These are phyloP conservation scores for Cynocephalus volans DNA, from an alignment of 2,113 vertebrate genomes.

Conservation along the genomic window DNA sequence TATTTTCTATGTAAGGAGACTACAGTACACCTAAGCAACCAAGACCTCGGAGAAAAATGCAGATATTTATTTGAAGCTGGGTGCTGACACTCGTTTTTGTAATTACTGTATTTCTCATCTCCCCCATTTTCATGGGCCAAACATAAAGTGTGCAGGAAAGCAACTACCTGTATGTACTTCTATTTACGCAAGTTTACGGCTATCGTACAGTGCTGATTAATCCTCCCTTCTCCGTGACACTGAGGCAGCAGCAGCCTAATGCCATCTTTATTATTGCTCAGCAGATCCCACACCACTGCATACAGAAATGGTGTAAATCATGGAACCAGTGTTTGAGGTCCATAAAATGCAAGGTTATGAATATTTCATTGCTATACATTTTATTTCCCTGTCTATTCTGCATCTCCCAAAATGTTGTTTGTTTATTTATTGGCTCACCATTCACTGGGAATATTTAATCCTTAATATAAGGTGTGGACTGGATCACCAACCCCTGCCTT, in stretches of 20 bases:
- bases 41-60: background rate
- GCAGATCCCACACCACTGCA: conserved; percentile 77
- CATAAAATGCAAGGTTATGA: conserved; percentile 87
- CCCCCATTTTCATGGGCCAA: conserved; percentile 73
- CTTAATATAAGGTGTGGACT: conserved; percentile 62
- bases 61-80: conserved; percentile 10
- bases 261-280: conserved; percentile 84
- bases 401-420: conserved; percentile 86
- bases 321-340: conserved; percentile 81
- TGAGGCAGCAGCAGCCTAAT: conserved; percentile 83
- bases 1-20: background rate
- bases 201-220: conserved; percentile 81
- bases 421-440: conserved; percentile 83
- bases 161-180: conserved; percentile 72
- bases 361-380: conserved; percentile 88
- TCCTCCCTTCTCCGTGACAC: conserved; percentile 75
- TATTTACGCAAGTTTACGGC: conserved; percentile 79
- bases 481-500: background rate
- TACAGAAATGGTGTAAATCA: conserved; percentile 85
- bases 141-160: conserved; percentile 46
- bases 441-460: conserved; percentile 80
- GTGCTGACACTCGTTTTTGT: conserved; percentile 54
- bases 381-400: conserved; percentile 87
- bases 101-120: conserved; percentile 80
- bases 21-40: background rate